Evolutionary conservation across 2,113 vertebrate species (phyloP), one percentile per base, ranked within the genome.

Genomic region (Podocnemis expansa): DNA sequence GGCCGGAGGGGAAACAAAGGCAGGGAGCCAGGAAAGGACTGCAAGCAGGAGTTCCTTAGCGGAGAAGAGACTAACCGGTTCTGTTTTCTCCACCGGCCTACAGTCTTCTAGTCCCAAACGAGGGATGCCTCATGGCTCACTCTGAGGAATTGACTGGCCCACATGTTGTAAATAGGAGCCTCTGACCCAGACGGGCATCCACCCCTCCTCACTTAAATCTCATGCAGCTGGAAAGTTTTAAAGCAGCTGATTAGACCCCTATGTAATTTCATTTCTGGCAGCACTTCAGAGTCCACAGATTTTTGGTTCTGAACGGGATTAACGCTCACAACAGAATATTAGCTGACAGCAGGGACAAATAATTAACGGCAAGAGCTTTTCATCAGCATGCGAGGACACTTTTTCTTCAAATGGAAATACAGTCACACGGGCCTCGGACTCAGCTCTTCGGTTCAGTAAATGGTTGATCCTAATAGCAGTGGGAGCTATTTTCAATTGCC

Each of bases 291-390:
- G 34, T 34, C 60, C 60, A 17, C 31, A 16, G 60, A n/a, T 67
- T 67, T 67, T 19, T 14, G n/a, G 60, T 19, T 34, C 12, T 60
- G 58, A 17, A 60, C 29, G 8, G 60, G 2, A 63, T n/a, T 31
- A 31, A n/a, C 31, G 34, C 34, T 67, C 34, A 9, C 34, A 19
- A 31, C 58, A 31, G 27, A 60, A 60, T 27, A 27, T 43, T 1
- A 2, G 49, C 63, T 1, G 60, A 2, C 27, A 0, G 2, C 56
- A 13, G 51, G 43, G 11, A 54, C 4, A 38, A 4, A 5, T 38
- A 55, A 38, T 56, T 54, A 0, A 25, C 2, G 7, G n/a, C 84
- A 6, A 10, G 82, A 56, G 21, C 25, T 87, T 24, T 0, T 60
- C 56, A 14, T 14, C 56, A 6, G 12, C 29, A 31, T 6, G 58